phyloP scores from a whole-genome alignment of 2,113 vertebrate species.

The Spheniscus mendiculus region DNA sequence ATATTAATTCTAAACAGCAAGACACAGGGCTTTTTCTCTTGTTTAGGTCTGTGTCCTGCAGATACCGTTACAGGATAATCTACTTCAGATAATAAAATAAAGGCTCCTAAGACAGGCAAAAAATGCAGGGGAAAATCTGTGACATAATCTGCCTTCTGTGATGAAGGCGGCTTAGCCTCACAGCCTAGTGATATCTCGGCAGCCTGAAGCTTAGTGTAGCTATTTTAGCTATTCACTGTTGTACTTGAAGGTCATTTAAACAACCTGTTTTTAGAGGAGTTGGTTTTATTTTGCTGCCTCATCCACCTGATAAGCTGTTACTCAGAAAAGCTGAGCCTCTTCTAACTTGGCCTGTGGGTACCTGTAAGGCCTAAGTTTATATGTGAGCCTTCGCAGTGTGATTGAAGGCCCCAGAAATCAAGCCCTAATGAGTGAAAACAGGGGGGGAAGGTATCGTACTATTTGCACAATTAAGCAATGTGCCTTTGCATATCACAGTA shows the following conservation, averaged over 20 bases:
- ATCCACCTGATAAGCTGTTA: background rate
- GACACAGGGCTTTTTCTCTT: background rate
- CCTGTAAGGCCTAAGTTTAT: background rate
- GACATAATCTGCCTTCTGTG: background rate
- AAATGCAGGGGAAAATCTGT: background rate
- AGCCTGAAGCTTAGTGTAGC: background rate
- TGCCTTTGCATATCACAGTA: background rate
- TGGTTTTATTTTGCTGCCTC: background rate
- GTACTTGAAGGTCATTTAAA: background rate
- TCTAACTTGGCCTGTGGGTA: background rate
- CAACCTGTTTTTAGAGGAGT: background rate
- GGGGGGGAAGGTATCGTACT: no score
- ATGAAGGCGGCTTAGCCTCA: background rate
- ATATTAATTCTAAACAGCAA: background rate
- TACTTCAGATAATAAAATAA: constrained; percentile 1
- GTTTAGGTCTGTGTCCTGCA: background rate
- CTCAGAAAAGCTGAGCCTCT: background rate
- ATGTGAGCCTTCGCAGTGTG: background rate
- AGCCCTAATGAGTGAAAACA: background rate
- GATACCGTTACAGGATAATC: background rate
- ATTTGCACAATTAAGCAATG: background rate
- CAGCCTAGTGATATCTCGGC: background rate
- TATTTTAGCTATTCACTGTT: background rate
- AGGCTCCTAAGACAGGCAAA: background rate
- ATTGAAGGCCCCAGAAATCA: background rate